A percentile compares a stretch with the other conserved stretches of the same genome.
Conservation (phyloP, 2,888 invertebrate species). For the Sthenelais limicola region DNA sequence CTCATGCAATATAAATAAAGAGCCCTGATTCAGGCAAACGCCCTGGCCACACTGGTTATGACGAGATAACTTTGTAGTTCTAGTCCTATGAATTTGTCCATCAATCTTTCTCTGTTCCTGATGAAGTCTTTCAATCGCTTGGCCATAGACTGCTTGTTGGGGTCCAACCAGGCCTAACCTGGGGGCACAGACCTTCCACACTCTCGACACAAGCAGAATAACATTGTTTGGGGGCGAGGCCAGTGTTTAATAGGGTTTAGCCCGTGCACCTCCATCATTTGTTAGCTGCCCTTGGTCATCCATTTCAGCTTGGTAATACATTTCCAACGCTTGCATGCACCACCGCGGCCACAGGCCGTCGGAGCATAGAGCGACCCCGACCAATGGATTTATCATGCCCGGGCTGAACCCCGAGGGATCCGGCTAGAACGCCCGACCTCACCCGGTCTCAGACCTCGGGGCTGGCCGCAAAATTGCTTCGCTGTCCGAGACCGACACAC, state of each 20-base stretch:
- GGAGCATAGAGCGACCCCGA: constrained; percentile 2
- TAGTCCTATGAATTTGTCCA: no score
- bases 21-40: no score
- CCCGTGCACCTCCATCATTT: constrained; percentile 23
- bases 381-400: constrained; percentile 34
- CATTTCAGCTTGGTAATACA: constrained; percentile 22
- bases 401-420: constrained; percentile 24
- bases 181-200: no score
- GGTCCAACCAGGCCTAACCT: no score
- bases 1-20: no score
- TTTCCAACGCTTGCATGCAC: constrained; percentile 40
- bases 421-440: constrained; percentile 14
- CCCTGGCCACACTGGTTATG: no score
- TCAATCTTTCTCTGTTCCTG: no score
- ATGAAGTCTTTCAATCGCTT: no score
- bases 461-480: constrained; percentile 38
- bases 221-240: no score
- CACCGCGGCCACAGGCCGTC: constrained; percentile 27
- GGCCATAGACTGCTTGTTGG: no score
- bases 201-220: no score
- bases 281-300: constrained; percentile 36
- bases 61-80: no score
- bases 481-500: constrained; percentile 26
- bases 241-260: constrained; percentile 26
- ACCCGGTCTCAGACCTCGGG: constrained; percentile 33